Evolutionary conservation across 2,797 vertebrate genomes (phyloP).

Genomic region (Liasis olivaceus): DNA sequence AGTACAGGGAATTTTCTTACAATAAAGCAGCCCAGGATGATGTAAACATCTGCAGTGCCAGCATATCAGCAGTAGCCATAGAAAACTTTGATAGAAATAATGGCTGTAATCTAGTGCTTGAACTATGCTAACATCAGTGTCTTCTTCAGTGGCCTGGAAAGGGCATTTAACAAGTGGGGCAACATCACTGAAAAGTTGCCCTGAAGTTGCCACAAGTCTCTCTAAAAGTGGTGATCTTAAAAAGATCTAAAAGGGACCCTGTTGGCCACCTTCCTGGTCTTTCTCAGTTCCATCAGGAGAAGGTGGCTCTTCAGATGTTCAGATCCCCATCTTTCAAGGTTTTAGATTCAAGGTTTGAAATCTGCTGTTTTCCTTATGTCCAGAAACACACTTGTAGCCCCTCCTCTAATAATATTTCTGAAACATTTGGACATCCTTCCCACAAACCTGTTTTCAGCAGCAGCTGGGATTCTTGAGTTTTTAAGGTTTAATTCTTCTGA

Average conservation of each 20-base stretch:
- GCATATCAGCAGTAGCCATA: neutral
- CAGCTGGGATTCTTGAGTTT: too few relatives aligned
- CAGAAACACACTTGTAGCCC: neutral
- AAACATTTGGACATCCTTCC: too few relatives aligned
- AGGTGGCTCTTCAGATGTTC: too few relatives aligned
- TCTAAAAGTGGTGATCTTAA: neutral
- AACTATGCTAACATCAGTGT: neutral
- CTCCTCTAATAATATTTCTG: too few relatives aligned
- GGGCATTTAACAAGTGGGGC: neutral
- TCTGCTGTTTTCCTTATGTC: too few relatives aligned
- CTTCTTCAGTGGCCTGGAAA: neutral
- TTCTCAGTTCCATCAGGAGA: neutral
- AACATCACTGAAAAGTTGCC: neutral
- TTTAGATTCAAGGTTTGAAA: too few relatives aligned
- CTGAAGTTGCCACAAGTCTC: too few relatives aligned
- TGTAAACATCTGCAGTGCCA: neutral
- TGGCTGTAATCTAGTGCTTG: neutral
- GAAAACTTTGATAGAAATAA: neutral
- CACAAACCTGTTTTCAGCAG: too few relatives aligned
- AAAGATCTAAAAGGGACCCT: too few relatives aligned
- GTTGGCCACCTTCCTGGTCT: neutral
- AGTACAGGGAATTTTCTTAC: neutral
- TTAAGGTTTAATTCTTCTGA: too few relatives aligned
- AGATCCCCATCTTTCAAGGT: too few relatives aligned
- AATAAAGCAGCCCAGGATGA: too few relatives aligned